Conservation (phyloP, 2,888 invertebrate species). For the Pantelozetes paolii region DNA sequence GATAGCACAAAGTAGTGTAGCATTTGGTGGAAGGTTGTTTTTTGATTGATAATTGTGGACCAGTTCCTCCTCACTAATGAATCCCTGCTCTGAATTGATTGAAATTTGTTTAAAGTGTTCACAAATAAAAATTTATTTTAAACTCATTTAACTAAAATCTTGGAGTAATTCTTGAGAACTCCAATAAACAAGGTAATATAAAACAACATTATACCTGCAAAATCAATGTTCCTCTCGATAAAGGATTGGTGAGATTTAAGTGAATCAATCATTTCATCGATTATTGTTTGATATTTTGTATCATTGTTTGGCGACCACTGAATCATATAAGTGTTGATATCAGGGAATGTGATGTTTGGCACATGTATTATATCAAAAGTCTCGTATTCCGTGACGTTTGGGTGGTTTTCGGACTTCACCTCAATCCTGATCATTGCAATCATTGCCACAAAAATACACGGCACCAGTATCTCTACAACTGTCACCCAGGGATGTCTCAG, state of each 20-base stretch:
- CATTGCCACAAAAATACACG: conserved; percentile 64
- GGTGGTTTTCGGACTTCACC: conserved; percentile 59
- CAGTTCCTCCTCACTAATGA: conserved; percentile 9
- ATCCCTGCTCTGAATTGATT: neutral
- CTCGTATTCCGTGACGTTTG: conserved; percentile 48
- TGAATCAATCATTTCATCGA: conserved; percentile 43
- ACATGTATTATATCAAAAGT: conserved; percentile 47
- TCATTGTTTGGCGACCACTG: conserved; percentile 49
- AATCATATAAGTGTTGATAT: conserved; percentile 36
- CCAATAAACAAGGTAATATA: too few species aligned
- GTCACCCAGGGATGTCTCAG: conserved; percentile 67
- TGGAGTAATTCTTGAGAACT: too few species aligned
- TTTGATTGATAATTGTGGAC: conserved; percentile 19
- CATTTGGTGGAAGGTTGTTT: neutral
- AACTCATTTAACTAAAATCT: too few species aligned
- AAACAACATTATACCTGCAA: too few species aligned
- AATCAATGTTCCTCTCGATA: conserved; percentile 40
- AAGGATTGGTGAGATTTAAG: too few species aligned
- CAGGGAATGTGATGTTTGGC: neutral
- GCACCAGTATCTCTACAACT: conserved; percentile 63
- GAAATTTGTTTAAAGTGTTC: too few species aligned
- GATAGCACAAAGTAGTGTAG: conserved; percentile 33
- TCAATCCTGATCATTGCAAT: conserved; percentile 66
- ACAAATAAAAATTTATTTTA: too few species aligned
- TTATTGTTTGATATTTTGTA: conserved; percentile 46